These are phyloP conservation scores for Xyrichtys novacula DNA, from an alignment of 2,797 vertebrate species.

Conservation along the genomic window DNA sequence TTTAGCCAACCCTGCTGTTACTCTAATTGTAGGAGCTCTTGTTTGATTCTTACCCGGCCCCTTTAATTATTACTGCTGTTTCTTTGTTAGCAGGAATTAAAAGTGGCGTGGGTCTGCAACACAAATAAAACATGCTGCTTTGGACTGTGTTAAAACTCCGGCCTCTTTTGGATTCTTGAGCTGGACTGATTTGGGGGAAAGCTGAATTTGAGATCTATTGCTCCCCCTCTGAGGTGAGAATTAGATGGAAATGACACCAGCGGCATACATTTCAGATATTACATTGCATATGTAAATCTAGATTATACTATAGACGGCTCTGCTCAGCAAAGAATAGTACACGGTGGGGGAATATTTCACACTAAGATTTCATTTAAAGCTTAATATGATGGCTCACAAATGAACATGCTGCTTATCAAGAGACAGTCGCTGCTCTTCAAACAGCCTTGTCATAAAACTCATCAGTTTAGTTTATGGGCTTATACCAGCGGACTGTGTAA, in stretches of 20 bases:
- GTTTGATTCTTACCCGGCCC: constrained; percentile 66
- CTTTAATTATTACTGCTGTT: constrained; percentile 72
- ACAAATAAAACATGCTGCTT: constrained; percentile 52
- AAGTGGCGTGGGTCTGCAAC: constrained; percentile 25
- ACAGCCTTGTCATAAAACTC: constrained; percentile 10
- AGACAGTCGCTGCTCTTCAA: constrained; percentile 13
- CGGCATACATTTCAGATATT: constrained; percentile 32
- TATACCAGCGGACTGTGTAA: too few relatives aligned
- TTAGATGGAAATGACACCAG: constrained; percentile 15
- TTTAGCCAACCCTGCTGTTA: constrained; percentile 75
- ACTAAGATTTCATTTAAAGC: constrained; percentile 22
- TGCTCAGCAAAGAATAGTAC: constrained; percentile 22
- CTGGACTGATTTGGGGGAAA: not conserved
- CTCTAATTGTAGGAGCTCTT: constrained; percentile 77
- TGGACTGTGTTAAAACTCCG: constrained; percentile 14
- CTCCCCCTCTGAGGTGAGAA: constrained; percentile 35
- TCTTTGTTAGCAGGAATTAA: constrained; percentile 68
- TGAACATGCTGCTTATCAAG: constrained; percentile 12
- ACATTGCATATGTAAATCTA: constrained; percentile 44
- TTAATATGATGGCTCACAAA: constrained; percentile 28
- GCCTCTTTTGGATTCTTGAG: not conserved
- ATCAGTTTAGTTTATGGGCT: constrained; percentile 24
- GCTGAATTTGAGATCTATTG: not conserved
- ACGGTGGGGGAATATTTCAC: constrained; percentile 14
- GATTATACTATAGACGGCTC: constrained; percentile 18